Conservation (phyloP, 2,888 invertebrate species). For the Trimorus sp. region DNA sequence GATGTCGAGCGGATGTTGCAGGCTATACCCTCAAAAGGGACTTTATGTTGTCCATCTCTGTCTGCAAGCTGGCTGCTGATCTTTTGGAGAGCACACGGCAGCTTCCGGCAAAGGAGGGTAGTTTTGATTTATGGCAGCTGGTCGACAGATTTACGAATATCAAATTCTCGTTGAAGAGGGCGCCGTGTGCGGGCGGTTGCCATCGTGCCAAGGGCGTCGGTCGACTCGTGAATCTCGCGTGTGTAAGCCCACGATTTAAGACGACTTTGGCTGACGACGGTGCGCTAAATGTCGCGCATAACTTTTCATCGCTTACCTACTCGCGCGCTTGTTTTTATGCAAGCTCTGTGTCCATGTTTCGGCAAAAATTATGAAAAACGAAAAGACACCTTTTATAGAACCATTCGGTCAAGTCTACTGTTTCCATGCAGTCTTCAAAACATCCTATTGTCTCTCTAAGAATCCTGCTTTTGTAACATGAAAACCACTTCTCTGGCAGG, state of each 20-base stretch:
- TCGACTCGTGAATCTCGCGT: slow-evolving; percentile 67
- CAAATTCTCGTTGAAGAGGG: slow-evolving; percentile 78
- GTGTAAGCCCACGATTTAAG: slow-evolving; percentile 72
- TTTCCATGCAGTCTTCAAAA: too few relatives aligned
- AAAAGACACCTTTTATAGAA: not conserved
- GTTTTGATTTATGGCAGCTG: slow-evolving; percentile 80
- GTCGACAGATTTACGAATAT: slow-evolving; percentile 81
- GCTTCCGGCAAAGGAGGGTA: slow-evolving; percentile 71
- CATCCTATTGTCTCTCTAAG: too few relatives aligned
- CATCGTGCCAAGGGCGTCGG: slow-evolving; percentile 58
- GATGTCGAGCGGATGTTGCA: slow-evolving; percentile 79
- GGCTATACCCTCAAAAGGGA: slow-evolving; percentile 69
- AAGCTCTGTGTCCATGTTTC: slow-evolving; percentile 17
- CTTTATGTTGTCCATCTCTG: slow-evolving; percentile 59
- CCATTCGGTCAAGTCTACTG: too few relatives aligned
- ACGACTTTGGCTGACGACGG: slow-evolving; percentile 65
- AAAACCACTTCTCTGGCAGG: too few relatives aligned
- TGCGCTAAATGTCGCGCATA: slow-evolving; percentile 67
- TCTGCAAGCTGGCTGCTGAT: slow-evolving; percentile 56
- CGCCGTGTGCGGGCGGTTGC: slow-evolving; percentile 54
- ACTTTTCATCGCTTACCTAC: slow-evolving; percentile 36
- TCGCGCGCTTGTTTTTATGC: slow-evolving; percentile 40
- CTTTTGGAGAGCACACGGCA: slow-evolving; percentile 45
- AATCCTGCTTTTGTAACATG: too few relatives aligned
- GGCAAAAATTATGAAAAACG: not conserved